Evolutionary conservation across 2,888 invertebrate species (phyloP).

Genomic region (Drosophila siamana): DNA sequence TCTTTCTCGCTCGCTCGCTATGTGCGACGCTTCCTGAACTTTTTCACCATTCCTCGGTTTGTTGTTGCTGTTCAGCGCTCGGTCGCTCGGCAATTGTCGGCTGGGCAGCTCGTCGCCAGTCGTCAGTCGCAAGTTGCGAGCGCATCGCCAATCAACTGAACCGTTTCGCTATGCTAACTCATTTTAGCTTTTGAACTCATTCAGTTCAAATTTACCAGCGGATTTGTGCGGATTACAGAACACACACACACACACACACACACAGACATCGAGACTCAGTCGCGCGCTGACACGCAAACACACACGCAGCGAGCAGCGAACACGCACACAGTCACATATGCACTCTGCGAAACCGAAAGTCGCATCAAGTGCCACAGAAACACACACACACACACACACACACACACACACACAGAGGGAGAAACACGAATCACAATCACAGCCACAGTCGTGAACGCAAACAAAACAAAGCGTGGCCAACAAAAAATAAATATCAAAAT

Average conservation of each 20-base stretch:
- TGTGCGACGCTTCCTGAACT: conserved; percentile 22
- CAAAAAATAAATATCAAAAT: conserved; percentile 9
- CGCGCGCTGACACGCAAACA: conserved; percentile 6
- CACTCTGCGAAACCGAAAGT: conserved; percentile 26
- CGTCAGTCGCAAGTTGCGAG: conserved; percentile 36
- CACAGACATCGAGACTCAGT: not conserved
- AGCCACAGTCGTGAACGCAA: conserved; percentile 26
- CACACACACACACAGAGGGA: not conserved
- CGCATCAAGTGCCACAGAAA: conserved; percentile 39
- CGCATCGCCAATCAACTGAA: conserved; percentile 56
- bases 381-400: conserved; percentile 8
- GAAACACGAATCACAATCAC: no score
- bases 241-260: conserved; percentile 20
- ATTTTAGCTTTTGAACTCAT: conserved; percentile 81
- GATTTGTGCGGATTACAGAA: conserved; percentile 81
- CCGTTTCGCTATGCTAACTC: conserved; percentile 73
- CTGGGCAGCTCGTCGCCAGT: not conserved
- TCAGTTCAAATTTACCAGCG: conserved; percentile 81
- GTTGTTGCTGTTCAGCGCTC: not conserved
- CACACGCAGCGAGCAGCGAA: not conserved
- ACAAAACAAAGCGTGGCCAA: conserved; percentile 37
- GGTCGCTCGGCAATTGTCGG: conserved; percentile 32
- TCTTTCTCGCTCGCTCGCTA: not conserved
- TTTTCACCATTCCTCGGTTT: not conserved
- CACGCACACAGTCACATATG: conserved; percentile 4